These are phyloP conservation scores for Pseudorhiza aurosa DNA, from an alignment of 30 jellyfish, hydroid and myxozoan genomes.

Conservation along the genomic window DNA sequence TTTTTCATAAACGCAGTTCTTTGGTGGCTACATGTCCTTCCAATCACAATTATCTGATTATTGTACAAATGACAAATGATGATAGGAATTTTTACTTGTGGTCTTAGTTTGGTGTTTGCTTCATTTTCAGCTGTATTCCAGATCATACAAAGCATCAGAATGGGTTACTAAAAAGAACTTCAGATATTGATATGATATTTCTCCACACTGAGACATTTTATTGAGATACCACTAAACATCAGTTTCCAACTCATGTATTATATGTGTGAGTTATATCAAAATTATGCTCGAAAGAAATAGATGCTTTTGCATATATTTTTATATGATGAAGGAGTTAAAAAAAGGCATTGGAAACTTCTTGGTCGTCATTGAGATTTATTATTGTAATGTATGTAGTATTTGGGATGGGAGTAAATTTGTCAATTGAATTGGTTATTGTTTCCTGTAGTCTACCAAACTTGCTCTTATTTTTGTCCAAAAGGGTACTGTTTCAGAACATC, in stretches of 20 bases:
- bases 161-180: conserved; percentile 63
- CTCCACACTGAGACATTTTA: not conserved
- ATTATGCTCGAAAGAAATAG: not conserved
- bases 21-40: no score
- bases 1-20: no score
- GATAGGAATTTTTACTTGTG: no score
- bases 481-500: no score
- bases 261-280: not conserved
- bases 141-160: conserved; percentile 95
- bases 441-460: no score
- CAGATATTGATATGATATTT: not conserved
- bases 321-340: not conserved
- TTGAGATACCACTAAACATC: not conserved
- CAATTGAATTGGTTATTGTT: no score
- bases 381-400: conserved; percentile 27
- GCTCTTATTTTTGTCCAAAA: no score
- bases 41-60: no score
- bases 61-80: no score
- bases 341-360: not conserved
- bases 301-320: conserved; percentile 40
- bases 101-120: no score
- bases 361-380: conserved; percentile 9
- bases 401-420: no score
- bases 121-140: conserved; percentile 94
- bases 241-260: not conserved